Evolutionary conservation across 2,113 vertebrate species (phyloP).

Genomic region (Loxodonta africana): DNA sequence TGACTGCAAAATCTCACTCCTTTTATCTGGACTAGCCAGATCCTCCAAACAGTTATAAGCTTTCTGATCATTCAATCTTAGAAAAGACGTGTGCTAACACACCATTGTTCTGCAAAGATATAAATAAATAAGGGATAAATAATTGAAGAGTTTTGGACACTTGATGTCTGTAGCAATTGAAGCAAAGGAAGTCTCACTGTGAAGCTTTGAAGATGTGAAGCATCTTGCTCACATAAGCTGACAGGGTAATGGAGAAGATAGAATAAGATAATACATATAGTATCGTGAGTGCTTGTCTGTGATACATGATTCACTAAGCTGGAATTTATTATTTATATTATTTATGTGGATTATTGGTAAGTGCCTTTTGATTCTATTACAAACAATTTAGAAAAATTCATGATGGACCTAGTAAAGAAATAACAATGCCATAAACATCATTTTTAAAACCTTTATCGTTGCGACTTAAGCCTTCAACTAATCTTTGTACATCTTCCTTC

Average conservation of each 20-base stretch:
- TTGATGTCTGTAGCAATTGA: not conserved
- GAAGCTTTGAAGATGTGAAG: conserved; percentile 62
- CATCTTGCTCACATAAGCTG: conserved; percentile 71
- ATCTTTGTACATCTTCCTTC: conserved; percentile 13
- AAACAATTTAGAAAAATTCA: conserved; percentile 72
- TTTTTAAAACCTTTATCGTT: conserved; percentile 67
- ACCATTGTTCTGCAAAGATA: conserved; percentile 3
- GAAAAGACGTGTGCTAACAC: conserved; percentile 38
- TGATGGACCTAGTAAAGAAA: conserved; percentile 50
- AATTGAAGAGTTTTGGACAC: conserved; percentile 70
- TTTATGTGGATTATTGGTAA: conserved; percentile 80
- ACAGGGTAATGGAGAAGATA: conserved; percentile 73
- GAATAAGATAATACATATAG: conserved; percentile 70
- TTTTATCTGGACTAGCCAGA: not conserved
- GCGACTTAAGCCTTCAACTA: conserved; percentile 61
- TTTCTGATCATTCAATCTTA: conserved; percentile 40
- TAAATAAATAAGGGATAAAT: conserved; percentile 68
- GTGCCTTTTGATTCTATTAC: conserved; percentile 73
- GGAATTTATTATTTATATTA: conserved; percentile 77
- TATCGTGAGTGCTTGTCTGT: conserved; percentile 59
- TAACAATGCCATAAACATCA: not conserved
- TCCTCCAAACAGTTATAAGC: not conserved
- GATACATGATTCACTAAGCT: conserved; percentile 66
- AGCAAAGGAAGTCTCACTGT: conserved; percentile 6
- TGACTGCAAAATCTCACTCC: not conserved